Base-by-base conservation (phyloP, 2,888 invertebrate genomes). In the Eledona agricola region DNA sequence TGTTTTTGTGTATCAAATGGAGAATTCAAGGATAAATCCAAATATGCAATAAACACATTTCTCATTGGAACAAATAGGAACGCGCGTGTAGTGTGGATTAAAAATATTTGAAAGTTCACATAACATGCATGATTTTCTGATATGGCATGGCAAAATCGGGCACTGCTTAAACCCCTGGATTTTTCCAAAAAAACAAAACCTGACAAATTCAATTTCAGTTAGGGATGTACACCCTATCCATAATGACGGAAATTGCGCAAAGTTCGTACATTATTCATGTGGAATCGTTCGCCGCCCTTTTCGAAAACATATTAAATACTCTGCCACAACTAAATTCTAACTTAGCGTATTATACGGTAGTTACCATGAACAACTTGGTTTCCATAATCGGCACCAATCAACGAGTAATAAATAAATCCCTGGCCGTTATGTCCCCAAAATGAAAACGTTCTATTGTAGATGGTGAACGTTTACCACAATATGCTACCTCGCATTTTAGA, bases 181-280 rank as follows among this genome's bases (percentile, higher is more conserved):
- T 26, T 26, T 19, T 19, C 19, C 34, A 13, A 5, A 26, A 26
- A 26, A 7, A 26, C 25, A 3, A 9, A n/a, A n/a, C 7, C 25
- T 5, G 17, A 31, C 17, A 16, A 12, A 3, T 29, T 20, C n/a
- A n/a, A 56, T 42, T 78, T 47, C 69, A 87, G 85, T 69, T 86
- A 61, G 87, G 85, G 16, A 81, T 85, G 78, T 85, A 81, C 64
- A 83, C 86, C 9, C 77, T 90, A 63, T 83, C 86, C 32, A 83
- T 83, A 34, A 82, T 90, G 65, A 83, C 88, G 3, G 86, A 88
- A 67, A 79, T 84, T 6, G 85, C 89, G 3, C 83, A 86, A 20
- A 84, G 86, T 60, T 84, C 86, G 55, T 85, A 89, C 66, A 77
- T 84, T 32, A 79, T 81, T n/a, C 86, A 89, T 69, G 80, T 84